Evolutionary conservation across 2,797 vertebrate species (phyloP), one percentile per base, ranked within the genome.

Genomic region (Fistularia tabacaria): DNA sequence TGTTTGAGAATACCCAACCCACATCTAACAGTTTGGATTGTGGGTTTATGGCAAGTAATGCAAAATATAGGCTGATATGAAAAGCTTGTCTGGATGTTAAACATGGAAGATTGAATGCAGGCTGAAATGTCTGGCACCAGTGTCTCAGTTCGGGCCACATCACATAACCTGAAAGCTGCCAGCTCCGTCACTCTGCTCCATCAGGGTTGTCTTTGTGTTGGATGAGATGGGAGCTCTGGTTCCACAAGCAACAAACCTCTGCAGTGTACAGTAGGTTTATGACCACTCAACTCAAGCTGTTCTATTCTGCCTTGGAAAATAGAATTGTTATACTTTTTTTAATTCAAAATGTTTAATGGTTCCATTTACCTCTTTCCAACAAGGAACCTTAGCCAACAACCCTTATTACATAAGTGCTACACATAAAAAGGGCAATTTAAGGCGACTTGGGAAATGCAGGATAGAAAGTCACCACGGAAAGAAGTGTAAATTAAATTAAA

Each of bases 71-170:
- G 70, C 58, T 67, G 79, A 88, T 85, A 73, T 66, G 59, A 83
- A 74, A 65, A 71, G 71, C 64, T 74, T 10, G 71, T 81, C 66
- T 72, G 67, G 68, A 79, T 76, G 69, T 64, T 85, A 89, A 90
- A 89, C 88, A 89, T 78, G 64, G 59, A 52, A 53, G 63, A 59
- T 72, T 86, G 85, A 89, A 79, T 81, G 77, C 79, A 82, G 88
- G 71, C 87, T 85, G 81, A 73, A 62, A 69, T 79, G 76, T 82
- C 72, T 88, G 80, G 80, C 83, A 81, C 54, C 37, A 72, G 51
- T 51, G 49, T 68, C 66, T 57, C 61, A 57, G 67, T 81, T 73
- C 86, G 76, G 75, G 77, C 84, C 76, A 75, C 70, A 60, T 64
- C 42, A 52, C 64, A 71, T 44, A 64, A 71, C 56, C 44, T 36